phyloP scores from a whole-genome alignment of 2,888 invertebrate species.

The Lobophora halterata region DNA sequence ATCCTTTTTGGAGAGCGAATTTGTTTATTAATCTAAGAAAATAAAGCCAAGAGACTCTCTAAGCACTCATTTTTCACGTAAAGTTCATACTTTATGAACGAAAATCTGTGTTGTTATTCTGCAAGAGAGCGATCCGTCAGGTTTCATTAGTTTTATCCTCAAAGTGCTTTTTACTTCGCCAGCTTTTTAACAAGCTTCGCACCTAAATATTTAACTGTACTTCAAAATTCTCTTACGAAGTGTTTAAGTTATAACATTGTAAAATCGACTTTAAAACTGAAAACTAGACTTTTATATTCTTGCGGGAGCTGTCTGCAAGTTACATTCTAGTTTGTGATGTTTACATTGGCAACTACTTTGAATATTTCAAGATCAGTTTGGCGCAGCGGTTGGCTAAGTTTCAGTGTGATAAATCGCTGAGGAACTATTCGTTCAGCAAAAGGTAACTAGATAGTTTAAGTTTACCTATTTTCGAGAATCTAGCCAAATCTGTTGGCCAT shows the following conservation, averaged over 20 bases:
- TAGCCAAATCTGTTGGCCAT: too few species aligned
- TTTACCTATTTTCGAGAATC: too few species aligned
- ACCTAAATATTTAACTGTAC: constrained; percentile 41
- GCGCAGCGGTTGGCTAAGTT: neutral
- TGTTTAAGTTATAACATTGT: constrained; percentile 36
- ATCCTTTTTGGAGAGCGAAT: constrained; percentile 17
- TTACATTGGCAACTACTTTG: constrained; percentile 5
- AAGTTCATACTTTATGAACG: too few species aligned
- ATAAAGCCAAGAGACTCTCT: constrained; percentile 7
- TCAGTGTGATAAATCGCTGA: too few species aligned
- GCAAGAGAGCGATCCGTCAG: neutral
- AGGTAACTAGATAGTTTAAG: too few species aligned
- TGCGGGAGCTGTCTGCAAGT: constrained; percentile 4
- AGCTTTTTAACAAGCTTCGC: constrained; percentile 18
- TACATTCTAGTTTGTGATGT: constrained; percentile 3
- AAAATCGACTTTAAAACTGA: constrained; percentile 36
- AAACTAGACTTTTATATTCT: constrained; percentile 33
- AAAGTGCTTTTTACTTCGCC: neutral
- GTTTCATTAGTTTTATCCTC: neutral
- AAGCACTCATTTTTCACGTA: too few species aligned
- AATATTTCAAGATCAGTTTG: constrained; percentile 3
- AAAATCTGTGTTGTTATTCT: too few species aligned
- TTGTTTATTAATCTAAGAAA: constrained; percentile 18
- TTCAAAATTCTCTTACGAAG: constrained; percentile 34
- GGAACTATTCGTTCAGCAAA: too few species aligned